A percentile compares a stretch with the other conserved stretches of the same genome.
These are phyloP conservation scores for Amniataba percoides DNA, from an alignment of 2,797 vertebrate genomes.

Conservation along the genomic window DNA sequence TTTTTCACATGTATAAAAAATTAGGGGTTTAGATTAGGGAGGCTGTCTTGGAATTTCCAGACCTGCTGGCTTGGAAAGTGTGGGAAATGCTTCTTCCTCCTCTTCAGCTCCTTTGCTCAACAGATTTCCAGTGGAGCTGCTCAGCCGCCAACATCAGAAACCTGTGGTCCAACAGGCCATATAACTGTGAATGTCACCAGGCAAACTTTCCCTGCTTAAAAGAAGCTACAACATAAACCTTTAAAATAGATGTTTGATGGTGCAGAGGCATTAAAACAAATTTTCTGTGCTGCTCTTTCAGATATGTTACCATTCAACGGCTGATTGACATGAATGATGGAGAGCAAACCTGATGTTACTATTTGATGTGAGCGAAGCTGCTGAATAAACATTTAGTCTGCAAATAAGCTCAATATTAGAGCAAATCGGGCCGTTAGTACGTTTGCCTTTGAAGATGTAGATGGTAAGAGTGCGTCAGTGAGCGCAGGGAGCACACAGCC, in stretches of 20 bases:
- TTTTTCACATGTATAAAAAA: not conserved
- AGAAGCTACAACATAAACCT: conserved; percentile 30
- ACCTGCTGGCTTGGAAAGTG: not conserved
- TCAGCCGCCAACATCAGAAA: conserved; percentile 23
- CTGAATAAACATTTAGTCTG: conserved; percentile 53
- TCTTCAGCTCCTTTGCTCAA: not conserved
- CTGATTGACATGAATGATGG: conserved; percentile 64
- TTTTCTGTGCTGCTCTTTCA: conserved; percentile 38
- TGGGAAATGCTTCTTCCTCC: conserved; percentile 14
- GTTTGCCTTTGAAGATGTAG: conserved; percentile 60
- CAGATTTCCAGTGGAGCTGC: conserved; percentile 1
- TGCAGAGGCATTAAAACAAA: conserved; percentile 1
- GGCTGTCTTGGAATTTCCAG: not conserved
- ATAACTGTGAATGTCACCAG: not conserved
- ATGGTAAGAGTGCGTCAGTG: conserved; percentile 48
- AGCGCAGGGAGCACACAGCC: conserved; percentile 62
- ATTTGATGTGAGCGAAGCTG: conserved; percentile 51
- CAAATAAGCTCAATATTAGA: conserved; percentile 63
- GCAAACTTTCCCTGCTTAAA: conserved; percentile 19
- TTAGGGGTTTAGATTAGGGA: not conserved
- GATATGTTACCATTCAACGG: conserved; percentile 31
- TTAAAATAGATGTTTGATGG: conserved; percentile 32
- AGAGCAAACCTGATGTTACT: conserved; percentile 56
- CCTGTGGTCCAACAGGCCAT: not conserved
- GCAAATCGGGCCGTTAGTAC: conserved; percentile 55